Evolutionary conservation across 2,888 invertebrate genomes (phyloP).

Genomic region (Nemotelus nigrinus): DNA sequence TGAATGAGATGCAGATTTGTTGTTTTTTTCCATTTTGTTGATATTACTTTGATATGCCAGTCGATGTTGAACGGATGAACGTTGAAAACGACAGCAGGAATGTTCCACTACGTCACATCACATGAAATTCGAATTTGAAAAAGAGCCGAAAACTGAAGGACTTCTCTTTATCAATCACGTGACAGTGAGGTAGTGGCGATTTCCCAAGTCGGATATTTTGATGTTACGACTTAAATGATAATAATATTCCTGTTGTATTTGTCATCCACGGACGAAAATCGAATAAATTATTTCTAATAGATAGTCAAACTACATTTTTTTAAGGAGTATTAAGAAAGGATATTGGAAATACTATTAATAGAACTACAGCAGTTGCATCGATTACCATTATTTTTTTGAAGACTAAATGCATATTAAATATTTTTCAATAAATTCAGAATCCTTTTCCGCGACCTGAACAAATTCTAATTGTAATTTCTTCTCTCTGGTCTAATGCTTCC

Average conservation of each 20-base stretch:
- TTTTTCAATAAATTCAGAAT: too few relatives aligned
- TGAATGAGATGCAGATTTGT: not conserved
- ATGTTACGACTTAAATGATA: too few relatives aligned
- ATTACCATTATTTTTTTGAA: too few relatives aligned
- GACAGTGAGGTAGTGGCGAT: slow-evolving; percentile 63
- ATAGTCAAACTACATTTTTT: too few relatives aligned
- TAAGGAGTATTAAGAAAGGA: too few relatives aligned
- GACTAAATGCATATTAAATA: too few relatives aligned
- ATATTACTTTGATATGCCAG: not conserved
- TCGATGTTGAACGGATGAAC: slow-evolving; percentile 18
- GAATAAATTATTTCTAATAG: too few relatives aligned
- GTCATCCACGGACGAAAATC: not conserved
- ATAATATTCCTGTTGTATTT: not conserved
- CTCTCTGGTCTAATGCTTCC: too few relatives aligned
- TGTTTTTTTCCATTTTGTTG: slow-evolving; percentile 7
- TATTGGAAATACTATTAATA: too few relatives aligned
- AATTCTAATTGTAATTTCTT: too few relatives aligned
- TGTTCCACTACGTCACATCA: slow-evolving; percentile 65
- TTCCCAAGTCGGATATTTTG: slow-evolving; percentile 55
- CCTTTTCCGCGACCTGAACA: too few relatives aligned
- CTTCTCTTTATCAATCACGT: slow-evolving; percentile 57
- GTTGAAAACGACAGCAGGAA: slow-evolving; percentile 57
- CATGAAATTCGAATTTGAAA: slow-evolving; percentile 57
- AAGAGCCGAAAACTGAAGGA: slow-evolving; percentile 7
- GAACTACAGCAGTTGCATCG: too few relatives aligned